Evolutionary conservation across 2,113 vertebrate species (phyloP).

Genomic region (Bostrychus sinensis): DNA sequence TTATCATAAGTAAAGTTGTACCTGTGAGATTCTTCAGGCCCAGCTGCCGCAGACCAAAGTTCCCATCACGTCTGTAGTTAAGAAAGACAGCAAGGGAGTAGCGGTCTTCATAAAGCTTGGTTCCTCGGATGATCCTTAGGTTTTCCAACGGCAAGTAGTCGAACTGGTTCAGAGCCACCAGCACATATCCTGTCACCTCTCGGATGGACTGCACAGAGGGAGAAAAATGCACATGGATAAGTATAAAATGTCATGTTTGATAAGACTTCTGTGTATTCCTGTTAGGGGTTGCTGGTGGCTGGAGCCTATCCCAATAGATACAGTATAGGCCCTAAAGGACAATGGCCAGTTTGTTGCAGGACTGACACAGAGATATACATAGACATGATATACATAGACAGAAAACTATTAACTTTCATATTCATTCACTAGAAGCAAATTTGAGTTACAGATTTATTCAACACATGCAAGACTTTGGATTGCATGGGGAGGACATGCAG

Average conservation of each 20-base stretch:
- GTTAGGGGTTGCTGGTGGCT: no score
- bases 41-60: slow-evolving; percentile 92
- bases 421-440: no score
- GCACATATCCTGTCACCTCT: slow-evolving; percentile 96
- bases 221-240: neutral
- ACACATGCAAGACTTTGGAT: no score
- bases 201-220: slow-evolving; percentile 88
- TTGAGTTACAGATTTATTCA: no score
- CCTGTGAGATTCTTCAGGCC: slow-evolving; percentile 95
- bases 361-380: no score
- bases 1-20: slow-evolving; percentile 22
- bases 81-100: slow-evolving; percentile 94
- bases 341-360: no score
- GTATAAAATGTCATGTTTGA: neutral
- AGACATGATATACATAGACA: no score
- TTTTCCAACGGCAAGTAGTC: slow-evolving; percentile 97
- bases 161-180: slow-evolving; percentile 98
- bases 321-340: no score
- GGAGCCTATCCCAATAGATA: no score
- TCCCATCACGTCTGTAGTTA: slow-evolving; percentile 96
- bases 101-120: slow-evolving; percentile 93
- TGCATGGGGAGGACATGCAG: no score
- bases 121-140: slow-evolving; percentile 94
- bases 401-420: no score
- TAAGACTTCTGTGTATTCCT: neutral